A percentile compares a stretch with the other conserved stretches of the same genome.
Conservation (phyloP, 2,888 invertebrate genomes). For the Tetranychus truncatus region DNA sequence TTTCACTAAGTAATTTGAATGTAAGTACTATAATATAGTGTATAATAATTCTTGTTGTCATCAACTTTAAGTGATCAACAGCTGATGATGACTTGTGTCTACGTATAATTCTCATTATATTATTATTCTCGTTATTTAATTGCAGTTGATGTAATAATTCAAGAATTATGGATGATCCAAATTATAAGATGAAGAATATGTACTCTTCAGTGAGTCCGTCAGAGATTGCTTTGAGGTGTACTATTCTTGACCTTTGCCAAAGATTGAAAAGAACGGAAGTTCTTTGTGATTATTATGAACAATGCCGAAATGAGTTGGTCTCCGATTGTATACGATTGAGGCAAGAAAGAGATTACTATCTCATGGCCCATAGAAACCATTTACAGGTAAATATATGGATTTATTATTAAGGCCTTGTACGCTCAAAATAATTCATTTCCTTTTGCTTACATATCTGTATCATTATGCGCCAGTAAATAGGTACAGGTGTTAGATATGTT, state of each 20-base stretch:
- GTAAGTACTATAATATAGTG: no score
- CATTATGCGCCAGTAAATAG: no score
- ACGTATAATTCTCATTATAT: no score
- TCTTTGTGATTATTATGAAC: conserved; percentile 21
- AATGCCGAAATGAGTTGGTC: conserved; percentile 21
- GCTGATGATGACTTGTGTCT: no score
- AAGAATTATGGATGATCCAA: conserved; percentile 6
- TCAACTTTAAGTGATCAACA: no score
- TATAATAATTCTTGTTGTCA: no score
- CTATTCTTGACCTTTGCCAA: conserved; percentile 21
- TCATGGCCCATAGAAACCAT: not conserved
- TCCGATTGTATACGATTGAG: conserved; percentile 20
- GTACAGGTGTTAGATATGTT: no score
- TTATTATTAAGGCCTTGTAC: not conserved
- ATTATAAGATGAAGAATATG: not conserved
- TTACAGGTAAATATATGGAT: conserved; percentile 2
- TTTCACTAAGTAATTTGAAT: no score
- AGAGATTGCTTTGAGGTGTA: conserved; percentile 21
- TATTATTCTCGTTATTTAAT: no score
- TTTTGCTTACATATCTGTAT: not conserved
- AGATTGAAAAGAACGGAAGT: conserved; percentile 22
- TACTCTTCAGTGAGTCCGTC: not conserved
- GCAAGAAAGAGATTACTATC: conserved; percentile 14
- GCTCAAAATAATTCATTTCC: not conserved
- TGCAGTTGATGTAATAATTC: not conserved